These are phyloP conservation scores for Trachelus stipa DNA, from an alignment of 2,888 invertebrate genomes.

Conservation along the genomic window DNA sequence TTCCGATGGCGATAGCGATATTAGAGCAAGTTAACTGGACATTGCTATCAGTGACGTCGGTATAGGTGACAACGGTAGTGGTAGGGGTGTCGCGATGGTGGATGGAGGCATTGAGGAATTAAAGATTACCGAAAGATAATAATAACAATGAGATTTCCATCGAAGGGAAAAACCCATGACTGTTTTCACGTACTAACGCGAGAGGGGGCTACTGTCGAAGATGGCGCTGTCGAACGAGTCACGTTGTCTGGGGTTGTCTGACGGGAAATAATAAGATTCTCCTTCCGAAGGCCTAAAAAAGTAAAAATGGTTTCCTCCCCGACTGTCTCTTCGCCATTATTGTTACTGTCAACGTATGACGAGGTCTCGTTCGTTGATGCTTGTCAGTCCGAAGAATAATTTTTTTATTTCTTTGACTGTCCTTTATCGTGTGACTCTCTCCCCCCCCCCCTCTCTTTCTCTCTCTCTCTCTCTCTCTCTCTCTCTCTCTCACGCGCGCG, in stretches of 20 bases:
- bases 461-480: too few relatives aligned
- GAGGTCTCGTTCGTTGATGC: too few relatives aligned
- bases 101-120: too few relatives aligned
- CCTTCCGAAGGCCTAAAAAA: not conserved
- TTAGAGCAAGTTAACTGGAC: not conserved
- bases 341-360: not conserved
- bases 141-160: not conserved
- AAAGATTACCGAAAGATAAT: not conserved
- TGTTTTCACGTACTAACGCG: not conserved
- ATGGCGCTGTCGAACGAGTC: not conserved
- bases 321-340: not conserved
- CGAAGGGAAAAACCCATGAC: not conserved
- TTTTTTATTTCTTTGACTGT: not conserved
- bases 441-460: too few relatives aligned
- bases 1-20: not conserved
- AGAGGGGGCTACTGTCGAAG: not conserved
- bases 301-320: not conserved
- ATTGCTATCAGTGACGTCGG: not conserved
- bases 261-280: not conserved
- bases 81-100: too few relatives aligned
- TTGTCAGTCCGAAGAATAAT: not conserved
- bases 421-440: too few relatives aligned
- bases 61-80: not conserved
- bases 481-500: too few relatives aligned
- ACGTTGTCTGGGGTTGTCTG: not conserved